Base-by-base conservation (phyloP, 2,888 invertebrate genomes). In the Emmelina monodactyla region DNA sequence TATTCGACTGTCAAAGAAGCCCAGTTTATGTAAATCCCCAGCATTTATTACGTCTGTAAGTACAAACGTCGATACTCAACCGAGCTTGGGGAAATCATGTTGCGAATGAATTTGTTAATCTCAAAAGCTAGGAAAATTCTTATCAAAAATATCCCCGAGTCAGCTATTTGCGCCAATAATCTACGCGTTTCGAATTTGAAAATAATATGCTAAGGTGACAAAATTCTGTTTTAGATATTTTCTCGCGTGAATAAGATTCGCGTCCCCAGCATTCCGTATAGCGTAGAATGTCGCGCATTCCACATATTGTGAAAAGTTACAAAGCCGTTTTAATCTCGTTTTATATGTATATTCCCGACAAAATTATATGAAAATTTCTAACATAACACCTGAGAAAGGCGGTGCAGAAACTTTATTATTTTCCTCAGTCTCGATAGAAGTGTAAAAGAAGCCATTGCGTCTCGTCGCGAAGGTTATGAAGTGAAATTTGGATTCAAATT, bases 221-320 rank as follows among this genome's bases (percentile, higher is more conserved):
- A 38, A 42, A 41, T 40, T 41, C 41, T 43, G 46, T 43, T 36
- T 42, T 46, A 55, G 48, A 63, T 64, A 68, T 70, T 71, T 65
- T 59, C 60, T 58, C 67, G 71, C 68, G 58, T 68, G 67, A 68
- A 71, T 73, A 68, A 65, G 51, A 55, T 47, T 52, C 59, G 49
- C 60, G 58, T 62, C 58, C 53, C 53, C 39, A 48, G 57, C 52
- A 75, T 78, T 68, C 66, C 64, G 53, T 51, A 52, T 53, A 45
- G 53, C 55, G 51, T 50, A 50, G 46, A 50, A 46, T 47, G 50
- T 48, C 49, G 49, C 46, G 50, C 53, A 60, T 61, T 55, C 51
- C 53, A 46, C 41, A 58, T 53, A 56, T 50, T 50, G 39, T 50
- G 47, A 43, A 53, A 54, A 53, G 53, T 45, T 7, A 52, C 47